Base-by-base conservation (phyloP, 2,888 invertebrate species). In the Cyclophora punctaria region DNA sequence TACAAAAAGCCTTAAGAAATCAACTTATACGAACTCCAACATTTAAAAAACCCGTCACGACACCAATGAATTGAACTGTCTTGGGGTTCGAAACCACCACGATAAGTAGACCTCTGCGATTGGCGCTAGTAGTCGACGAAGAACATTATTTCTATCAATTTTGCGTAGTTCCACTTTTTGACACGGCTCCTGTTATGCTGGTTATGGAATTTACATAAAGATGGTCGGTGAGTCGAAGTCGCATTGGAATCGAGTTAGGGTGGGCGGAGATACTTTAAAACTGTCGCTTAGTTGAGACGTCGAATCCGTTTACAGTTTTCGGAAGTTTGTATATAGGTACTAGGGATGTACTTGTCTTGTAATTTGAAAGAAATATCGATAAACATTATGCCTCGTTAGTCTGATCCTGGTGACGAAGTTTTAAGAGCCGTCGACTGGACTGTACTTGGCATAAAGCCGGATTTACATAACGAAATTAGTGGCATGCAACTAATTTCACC, bases 231-330 rank as follows among this genome's bases (percentile, higher is more conserved):
- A 83, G 80, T 83, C 81, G 70, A 75, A 77, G 73, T 66, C 78
- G 76, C 76, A 78, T 78, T 69, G 69, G 78, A 86, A 87, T 86
- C 80, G 85, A 87, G 87, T 88, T 88, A 86, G 73, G 75, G 74
- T 48, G 73, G 71, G 69, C 64, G 67, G 63, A 66, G 74, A 78
- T 80, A 86, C 83, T 87, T 86, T 85, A 83, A 83, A 87, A 88
- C 84, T 88, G 87, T 83, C 87, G 81, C 84, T 83, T 78, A 83
- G 84, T 83, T 80, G 81, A 82, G 80, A 85, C 75, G 80, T 79
- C 82, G 82, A 83, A 85, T 83, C 80, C 81, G 83, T 82, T 87
- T 86, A 84, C 71, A 82, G 78, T 82, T 85, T 82, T 79, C 67
- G 74, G 73, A 71, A 72, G 68, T 75, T 77, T 59, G 63, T 64